These are phyloP conservation scores for Malaclemys terrapin DNA, from an alignment of 2,113 vertebrate species.

Conservation along the genomic window DNA sequence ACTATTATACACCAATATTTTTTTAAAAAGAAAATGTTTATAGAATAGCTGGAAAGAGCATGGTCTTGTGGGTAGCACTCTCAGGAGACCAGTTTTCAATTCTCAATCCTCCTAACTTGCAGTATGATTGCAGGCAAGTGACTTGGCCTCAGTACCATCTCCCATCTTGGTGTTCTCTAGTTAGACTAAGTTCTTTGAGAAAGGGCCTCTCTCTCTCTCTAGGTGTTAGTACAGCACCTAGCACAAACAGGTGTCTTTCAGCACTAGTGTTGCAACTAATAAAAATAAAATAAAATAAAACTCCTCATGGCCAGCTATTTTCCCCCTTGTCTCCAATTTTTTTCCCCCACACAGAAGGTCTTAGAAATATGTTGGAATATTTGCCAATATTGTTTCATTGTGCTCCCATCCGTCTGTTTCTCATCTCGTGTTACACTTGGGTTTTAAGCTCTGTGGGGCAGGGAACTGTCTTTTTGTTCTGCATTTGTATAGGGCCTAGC, in stretches of 20 bases:
- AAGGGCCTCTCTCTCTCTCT: neutral
- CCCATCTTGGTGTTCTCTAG: neutral
- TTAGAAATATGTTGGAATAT: neutral
- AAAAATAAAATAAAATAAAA: neutral
- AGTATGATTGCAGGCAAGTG: neutral
- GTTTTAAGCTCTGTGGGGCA: neutral
- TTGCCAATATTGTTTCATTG: neutral
- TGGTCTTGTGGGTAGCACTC: neutral
- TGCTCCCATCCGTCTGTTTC: neutral
- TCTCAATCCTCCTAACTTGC: neutral
- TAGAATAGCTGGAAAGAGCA: neutral
- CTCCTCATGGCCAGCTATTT: neutral
- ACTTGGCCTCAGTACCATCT: neutral
- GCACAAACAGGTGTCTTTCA: neutral
- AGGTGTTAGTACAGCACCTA: neutral
- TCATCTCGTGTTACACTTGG: neutral
- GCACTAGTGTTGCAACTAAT: neutral
- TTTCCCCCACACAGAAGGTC: neutral
- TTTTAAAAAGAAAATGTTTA: too few relatives aligned
- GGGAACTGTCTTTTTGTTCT: neutral
- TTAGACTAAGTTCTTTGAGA: neutral
- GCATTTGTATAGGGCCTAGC: neutral
- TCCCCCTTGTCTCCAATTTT: neutral
- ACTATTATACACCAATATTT: neutral
- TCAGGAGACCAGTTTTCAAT: neutral